Percentiles rank a stretch among this genome's conserved stretches.
These are phyloP conservation scores for Harpalus rufipes DNA, from an alignment of 2,888 invertebrate species.

Conservation along the genomic window DNA sequence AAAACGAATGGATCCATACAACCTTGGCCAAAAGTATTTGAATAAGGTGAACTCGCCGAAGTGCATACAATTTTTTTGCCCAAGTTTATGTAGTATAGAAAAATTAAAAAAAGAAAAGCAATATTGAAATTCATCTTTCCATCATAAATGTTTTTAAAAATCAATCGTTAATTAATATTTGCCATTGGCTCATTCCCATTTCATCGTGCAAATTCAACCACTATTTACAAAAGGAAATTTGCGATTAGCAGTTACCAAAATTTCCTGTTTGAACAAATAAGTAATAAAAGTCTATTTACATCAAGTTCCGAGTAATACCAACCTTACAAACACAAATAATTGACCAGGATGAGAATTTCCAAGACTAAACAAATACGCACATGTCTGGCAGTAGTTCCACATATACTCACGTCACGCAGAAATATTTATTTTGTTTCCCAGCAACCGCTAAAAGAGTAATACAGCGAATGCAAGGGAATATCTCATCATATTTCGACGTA, in stretches of 20 bases:
- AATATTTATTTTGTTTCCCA: conserved; percentile 6
- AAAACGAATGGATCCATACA: too few relatives aligned
- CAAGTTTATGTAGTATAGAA: too few relatives aligned
- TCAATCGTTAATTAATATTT: neutral
- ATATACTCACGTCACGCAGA: neutral
- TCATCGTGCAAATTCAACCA: neutral
- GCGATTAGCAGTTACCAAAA: neutral
- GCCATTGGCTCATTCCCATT: neutral
- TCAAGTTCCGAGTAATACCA: conserved; percentile 4
- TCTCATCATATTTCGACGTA: neutral
- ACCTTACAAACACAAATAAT: conserved; percentile 9
- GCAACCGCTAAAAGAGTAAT: neutral
- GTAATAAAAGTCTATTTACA: conserved; percentile 16
- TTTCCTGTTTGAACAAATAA: conserved; percentile 14
- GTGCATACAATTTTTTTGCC: too few relatives aligned
- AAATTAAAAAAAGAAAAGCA: too few relatives aligned
- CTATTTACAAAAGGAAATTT: conserved; percentile 2
- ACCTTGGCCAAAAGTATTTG: too few relatives aligned
- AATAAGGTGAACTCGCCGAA: too few relatives aligned
- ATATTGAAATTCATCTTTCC: too few relatives aligned
- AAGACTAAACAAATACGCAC: conserved; percentile 21
- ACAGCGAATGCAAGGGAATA: neutral
- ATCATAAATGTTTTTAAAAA: neutral
- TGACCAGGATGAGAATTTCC: conserved; percentile 24
- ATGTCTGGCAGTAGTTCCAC: neutral